Conservation (phyloP, 2,113 vertebrate genomes). For the Cyphomyrus plagiostoma region DNA sequence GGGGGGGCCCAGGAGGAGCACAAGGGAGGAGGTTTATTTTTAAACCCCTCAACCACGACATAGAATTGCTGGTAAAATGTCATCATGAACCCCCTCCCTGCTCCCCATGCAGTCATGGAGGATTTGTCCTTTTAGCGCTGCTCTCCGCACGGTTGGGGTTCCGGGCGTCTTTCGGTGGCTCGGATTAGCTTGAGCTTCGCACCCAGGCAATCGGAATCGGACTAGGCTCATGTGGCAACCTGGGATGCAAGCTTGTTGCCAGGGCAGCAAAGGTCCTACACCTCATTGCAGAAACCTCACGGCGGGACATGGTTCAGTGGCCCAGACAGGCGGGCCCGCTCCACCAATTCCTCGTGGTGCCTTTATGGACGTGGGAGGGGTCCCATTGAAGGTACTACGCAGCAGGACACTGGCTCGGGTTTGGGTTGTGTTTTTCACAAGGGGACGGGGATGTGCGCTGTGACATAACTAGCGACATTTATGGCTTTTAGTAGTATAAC, state of each 20-base stretch:
- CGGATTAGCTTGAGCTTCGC: neutral
- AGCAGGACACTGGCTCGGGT: neutral
- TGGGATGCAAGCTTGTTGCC: neutral
- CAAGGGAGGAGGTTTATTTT: neutral
- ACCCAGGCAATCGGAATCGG: neutral
- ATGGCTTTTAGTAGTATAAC: neutral
- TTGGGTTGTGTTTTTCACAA: neutral
- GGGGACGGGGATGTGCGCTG: neutral
- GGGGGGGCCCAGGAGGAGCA: neutral
- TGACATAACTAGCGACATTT: neutral
- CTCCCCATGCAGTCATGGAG: neutral
- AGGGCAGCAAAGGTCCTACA: neutral
- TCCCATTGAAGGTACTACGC: neutral
- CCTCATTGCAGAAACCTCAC: neutral
- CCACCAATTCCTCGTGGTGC: neutral
- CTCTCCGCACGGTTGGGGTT: slow-evolving; percentile 22
- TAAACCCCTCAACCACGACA: slow-evolving; percentile 12
- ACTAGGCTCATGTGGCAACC: neutral
- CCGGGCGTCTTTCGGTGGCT: neutral
- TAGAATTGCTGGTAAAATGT: slow-evolving; percentile 11
- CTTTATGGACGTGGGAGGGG: neutral
- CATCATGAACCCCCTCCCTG: neutral
- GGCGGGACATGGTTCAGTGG: neutral
- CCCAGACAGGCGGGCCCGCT: neutral
- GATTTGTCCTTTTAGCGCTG: neutral